A percentile compares a stretch with the other conserved stretches of the same genome.
phyloP scores from a whole-genome alignment of 2,797 vertebrate species.

The Astyanax mexicanus region DNA sequence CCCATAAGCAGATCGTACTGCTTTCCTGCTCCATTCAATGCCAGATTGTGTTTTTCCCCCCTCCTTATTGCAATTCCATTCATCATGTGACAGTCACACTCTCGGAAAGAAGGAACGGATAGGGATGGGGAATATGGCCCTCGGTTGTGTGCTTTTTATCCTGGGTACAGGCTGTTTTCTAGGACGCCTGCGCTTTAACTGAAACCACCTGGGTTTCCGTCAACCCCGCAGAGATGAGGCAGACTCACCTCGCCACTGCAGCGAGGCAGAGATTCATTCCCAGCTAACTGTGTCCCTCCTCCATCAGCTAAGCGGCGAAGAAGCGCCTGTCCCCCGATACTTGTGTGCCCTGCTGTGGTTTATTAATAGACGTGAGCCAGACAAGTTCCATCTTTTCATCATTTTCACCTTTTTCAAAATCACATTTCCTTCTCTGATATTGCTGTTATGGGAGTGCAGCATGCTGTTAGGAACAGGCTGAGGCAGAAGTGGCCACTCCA shows the following conservation, averaged over 20 bases:
- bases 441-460: conserved; percentile 1
- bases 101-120: conserved; percentile 24
- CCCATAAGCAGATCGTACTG: background rate
- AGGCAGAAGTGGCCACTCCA: too few relatives aligned
- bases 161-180: conserved; percentile 57
- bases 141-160: conserved; percentile 40
- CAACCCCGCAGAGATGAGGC: conserved; percentile 45
- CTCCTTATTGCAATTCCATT: background rate
- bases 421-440: conserved; percentile 23
- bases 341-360: conserved; percentile 27
- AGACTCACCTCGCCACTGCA: conserved; percentile 36
- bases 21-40: background rate
- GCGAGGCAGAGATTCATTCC: conserved; percentile 16
- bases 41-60: background rate
- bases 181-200: conserved; percentile 46
- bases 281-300: conserved; percentile 37
- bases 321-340: conserved; percentile 18
- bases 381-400: conserved; percentile 35
- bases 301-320: conserved; percentile 24
- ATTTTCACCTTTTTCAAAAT: conserved; percentile 17
- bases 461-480: conserved; percentile 2
- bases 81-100: background rate
- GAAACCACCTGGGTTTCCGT: conserved; percentile 55
- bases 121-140: conserved; percentile 40
- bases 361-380: conserved; percentile 46